phyloP scores from a whole-genome alignment of 2,888 invertebrate species.

The Eledone cirrhosa region DNA sequence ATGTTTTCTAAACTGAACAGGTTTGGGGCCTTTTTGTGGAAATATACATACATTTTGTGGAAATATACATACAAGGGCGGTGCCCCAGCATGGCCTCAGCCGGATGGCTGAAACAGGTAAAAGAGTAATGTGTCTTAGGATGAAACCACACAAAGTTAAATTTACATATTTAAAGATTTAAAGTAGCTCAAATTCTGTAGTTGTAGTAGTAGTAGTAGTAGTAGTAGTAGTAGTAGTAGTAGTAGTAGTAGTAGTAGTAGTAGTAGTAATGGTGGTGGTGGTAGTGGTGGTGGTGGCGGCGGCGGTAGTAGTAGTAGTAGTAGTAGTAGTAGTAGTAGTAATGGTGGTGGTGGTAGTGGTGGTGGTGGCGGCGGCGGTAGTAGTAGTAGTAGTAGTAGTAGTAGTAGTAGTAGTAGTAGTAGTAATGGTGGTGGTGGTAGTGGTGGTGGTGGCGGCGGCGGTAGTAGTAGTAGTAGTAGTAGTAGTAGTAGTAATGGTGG shows the following conservation, averaged over 20 bases:
- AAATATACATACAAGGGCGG: too few relatives aligned
- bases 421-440: background rate
- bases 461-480: slow-evolving; percentile 34
- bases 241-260: background rate
- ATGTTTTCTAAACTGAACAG: too few relatives aligned
- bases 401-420: background rate
- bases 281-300: background rate
- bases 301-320: background rate
- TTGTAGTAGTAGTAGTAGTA: background rate
- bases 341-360: background rate
- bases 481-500: slow-evolving; percentile 31
- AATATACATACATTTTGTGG: too few relatives aligned
- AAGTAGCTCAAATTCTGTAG: too few relatives aligned
- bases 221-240: background rate
- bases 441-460: background rate
- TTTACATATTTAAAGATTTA: too few relatives aligned
- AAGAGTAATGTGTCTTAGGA: too few relatives aligned
- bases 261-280: background rate
- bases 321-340: background rate
- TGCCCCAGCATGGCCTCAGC: too few relatives aligned
- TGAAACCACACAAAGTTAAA: too few relatives aligned
- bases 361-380: background rate
- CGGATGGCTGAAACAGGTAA: too few relatives aligned
- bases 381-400: background rate
- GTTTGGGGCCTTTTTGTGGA: too few relatives aligned